A percentile compares a stretch with the other conserved stretches of the same genome.
These are phyloP conservation scores for Patella caerulea DNA, from an alignment of 2,888 invertebrate genomes.

Conservation along the genomic window DNA sequence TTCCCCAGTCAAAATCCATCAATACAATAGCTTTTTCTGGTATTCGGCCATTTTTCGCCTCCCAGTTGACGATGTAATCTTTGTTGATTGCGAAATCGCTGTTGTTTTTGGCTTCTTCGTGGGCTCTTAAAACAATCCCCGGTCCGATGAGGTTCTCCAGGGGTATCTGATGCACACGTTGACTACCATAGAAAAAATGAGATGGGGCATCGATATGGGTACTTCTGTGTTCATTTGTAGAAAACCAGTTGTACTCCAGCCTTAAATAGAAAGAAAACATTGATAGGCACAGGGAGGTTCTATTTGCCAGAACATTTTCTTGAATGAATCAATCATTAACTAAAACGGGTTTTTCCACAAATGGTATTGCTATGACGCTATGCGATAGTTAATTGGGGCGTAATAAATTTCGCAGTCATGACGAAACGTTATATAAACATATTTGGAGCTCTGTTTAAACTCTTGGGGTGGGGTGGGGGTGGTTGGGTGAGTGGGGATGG, in stretches of 20 bases:
- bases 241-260: constrained; percentile 70
- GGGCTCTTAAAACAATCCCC: constrained; percentile 48
- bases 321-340: no score
- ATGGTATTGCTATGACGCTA: no score
- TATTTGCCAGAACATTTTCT: no score
- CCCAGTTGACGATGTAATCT: constrained; percentile 70
- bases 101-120: constrained; percentile 33
- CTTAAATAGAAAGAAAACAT: constrained; percentile 13
- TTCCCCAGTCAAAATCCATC: constrained; percentile 67
- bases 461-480: no score
- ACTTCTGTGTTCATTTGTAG: constrained; percentile 75
- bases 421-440: no score
- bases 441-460: no score
- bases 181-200: constrained; percentile 72
- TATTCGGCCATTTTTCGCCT: constrained; percentile 66
- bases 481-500: no score
- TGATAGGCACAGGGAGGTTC: no score
- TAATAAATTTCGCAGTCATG: no score
- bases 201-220: constrained; percentile 79
- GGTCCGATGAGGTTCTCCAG: constrained; percentile 69
- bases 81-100: constrained; percentile 50
- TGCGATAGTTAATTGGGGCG: no score
- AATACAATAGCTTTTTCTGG: constrained; percentile 70
- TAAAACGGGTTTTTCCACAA: no score
- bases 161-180: constrained; percentile 73